These are phyloP conservation scores for Phaethon lepturus DNA, from an alignment of 2,113 vertebrate genomes.

Conservation along the genomic window DNA sequence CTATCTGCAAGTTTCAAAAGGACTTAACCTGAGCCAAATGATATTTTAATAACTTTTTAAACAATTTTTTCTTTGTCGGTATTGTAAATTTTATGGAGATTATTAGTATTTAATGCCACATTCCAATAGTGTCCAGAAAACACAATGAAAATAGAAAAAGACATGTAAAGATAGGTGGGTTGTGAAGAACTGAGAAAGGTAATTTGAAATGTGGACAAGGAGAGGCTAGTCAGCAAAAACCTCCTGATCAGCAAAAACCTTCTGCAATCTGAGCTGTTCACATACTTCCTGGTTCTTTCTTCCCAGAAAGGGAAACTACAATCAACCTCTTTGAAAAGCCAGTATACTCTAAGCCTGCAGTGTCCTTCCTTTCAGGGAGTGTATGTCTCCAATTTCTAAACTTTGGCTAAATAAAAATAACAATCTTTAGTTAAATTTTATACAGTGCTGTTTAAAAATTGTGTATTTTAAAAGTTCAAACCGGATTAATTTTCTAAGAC, in stretches of 20 bases:
- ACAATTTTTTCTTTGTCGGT: not conserved
- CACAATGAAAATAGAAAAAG: not conserved
- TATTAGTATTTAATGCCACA: not conserved
- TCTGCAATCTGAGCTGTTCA: not conserved
- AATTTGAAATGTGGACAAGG: not conserved
- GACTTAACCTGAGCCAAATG: not conserved
- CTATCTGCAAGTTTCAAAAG: not conserved
- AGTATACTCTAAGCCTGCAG: not conserved
- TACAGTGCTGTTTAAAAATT: not conserved
- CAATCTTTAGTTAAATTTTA: not conserved
- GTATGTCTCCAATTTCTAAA: not conserved
- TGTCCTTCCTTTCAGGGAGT: not conserved
- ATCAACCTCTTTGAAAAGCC: not conserved
- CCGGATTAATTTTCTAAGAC: not conserved
- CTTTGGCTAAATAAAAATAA: not conserved
- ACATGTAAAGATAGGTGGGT: not conserved
- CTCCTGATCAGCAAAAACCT: not conserved
- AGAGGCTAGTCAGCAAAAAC: not conserved
- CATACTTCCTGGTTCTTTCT: not conserved
- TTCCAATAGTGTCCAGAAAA: not conserved
- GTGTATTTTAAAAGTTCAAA: not conserved
- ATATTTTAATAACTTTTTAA: not conserved
- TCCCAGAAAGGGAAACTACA: not conserved
- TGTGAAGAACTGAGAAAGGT: not conserved
- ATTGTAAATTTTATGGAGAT: not conserved